Conservation (phyloP, 2,888 invertebrate genomes). For the Megastigmus dorsalis region DNA sequence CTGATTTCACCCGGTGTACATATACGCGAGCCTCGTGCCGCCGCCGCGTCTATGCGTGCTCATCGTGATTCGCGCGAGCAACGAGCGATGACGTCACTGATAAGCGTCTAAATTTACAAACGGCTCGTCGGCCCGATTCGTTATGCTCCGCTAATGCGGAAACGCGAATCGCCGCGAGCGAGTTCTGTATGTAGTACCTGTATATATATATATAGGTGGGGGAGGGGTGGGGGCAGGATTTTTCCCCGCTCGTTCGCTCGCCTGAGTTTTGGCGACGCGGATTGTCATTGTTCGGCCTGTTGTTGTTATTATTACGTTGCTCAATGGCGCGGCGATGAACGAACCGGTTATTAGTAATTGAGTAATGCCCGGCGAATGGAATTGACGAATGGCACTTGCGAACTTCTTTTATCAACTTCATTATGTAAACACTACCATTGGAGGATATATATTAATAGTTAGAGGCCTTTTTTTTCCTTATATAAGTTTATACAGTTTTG, state of each 20-base stretch:
- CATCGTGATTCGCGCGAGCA: constrained; percentile 29
- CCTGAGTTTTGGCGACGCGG: neutral
- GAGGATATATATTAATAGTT: neutral
- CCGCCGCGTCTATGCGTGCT: constrained; percentile 28
- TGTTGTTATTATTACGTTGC: neutral
- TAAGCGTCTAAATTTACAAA: constrained; percentile 37
- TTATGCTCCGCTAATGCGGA: constrained; percentile 40
- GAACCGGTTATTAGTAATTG: constrained; percentile 1
- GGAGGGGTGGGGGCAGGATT: too few species aligned
- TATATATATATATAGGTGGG: too few species aligned
- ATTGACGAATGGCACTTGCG: too few species aligned
- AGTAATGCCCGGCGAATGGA: too few species aligned
- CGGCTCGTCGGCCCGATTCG: constrained; percentile 25
- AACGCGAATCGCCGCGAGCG: too few species aligned
- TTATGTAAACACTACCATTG: constrained; percentile 21
- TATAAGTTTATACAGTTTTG: too few species aligned
- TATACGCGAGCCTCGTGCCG: too few species aligned
- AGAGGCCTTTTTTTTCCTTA: neutral
- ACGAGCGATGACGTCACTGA: constrained; percentile 31
- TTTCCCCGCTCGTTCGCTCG: too few species aligned
- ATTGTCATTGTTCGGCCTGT: neutral
- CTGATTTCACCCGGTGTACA: constrained; percentile 36
- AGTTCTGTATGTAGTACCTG: too few species aligned
- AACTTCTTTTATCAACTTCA: neutral
- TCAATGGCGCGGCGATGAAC: neutral